Evolutionary conservation across 2,888 invertebrate species (phyloP), one percentile per base, ranked within the genome.

Genomic region (Drosophila barbarae): DNA sequence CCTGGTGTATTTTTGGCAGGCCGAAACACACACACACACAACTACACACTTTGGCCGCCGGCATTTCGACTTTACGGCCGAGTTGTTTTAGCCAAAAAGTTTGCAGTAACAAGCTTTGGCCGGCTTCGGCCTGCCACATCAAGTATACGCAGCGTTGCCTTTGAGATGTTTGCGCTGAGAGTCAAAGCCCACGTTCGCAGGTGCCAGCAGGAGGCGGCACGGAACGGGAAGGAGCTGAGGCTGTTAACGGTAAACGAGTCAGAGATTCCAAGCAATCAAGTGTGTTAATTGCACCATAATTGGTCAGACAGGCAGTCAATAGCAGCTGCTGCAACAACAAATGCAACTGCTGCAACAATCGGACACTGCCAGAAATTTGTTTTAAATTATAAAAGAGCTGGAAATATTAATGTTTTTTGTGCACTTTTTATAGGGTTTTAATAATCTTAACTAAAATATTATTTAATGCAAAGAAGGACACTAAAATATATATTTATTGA

Each of bases 201-300:
- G 42, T 44, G 61, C 35, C 34, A 18, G 54, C 34, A 26, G 41
- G 28, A 30, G 44, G 26, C 7, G 3, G 18, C 18, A 12, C 30
- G 18, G 46, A 28, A 15, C 13, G 36, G 21, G 30, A 9, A 50
- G 61, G 28, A 23, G 70, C 41, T 42, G 49, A 28, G 42, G 26
- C 42, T n/a, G 60, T 67, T 67, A 67, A 49, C 60, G 55, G 56
- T 58, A 72, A 71, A 61, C 63, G 65, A 61, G 49, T 63, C 58
- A 49, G 59, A 72, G 69, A 61, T 61, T 59, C 81, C 74, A 64
- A 53, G 67, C 81, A 81, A 85, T 86, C 86, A 80, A 71, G 73
- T 83, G 81, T 77, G 80, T 76, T 82, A 82, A 82, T 82, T 82
- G 81, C 77, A 69, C 84, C 85, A 72, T 79, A 86, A 82, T 85